These are phyloP conservation scores for Arctocebus calabarensis DNA, from an alignment of 2,797 vertebrate species.

Conservation along the genomic window DNA sequence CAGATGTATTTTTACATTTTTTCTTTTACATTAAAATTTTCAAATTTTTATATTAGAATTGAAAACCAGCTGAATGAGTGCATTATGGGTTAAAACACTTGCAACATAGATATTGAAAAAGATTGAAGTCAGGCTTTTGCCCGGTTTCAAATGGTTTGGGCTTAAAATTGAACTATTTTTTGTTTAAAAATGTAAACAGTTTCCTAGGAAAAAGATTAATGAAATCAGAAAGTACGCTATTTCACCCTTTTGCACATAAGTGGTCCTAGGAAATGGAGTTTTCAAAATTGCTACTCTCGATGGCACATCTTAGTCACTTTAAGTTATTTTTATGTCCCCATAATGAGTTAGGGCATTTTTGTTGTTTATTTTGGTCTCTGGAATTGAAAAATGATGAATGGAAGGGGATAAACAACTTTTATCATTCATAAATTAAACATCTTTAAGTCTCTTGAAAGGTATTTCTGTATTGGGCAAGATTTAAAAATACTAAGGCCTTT, in stretches of 20 bases:
- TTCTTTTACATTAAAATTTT: conserved; percentile 92
- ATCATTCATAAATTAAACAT: conserved; percentile 80
- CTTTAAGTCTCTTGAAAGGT: conserved; percentile 84
- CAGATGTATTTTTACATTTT: conserved; percentile 86
- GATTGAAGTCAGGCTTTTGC: conserved; percentile 79
- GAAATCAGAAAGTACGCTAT: conserved; percentile 73
- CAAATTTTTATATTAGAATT: conserved; percentile 89
- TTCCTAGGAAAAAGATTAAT: conserved; percentile 72
- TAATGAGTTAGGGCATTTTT: conserved; percentile 64
- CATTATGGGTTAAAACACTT: conserved; percentile 87
- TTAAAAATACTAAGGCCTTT: conserved; percentile 81
- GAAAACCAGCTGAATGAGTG: conserved; percentile 87
- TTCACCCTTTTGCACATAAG: conserved; percentile 78
- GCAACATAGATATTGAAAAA: conserved; percentile 82
- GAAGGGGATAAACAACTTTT: conserved; percentile 75
- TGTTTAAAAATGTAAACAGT: conserved; percentile 82
- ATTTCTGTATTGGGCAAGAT: conserved; percentile 83
- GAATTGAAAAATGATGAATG: conserved; percentile 75
- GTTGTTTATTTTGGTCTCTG: conserved; percentile 79
- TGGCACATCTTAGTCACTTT: conserved; percentile 60
- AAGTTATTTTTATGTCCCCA: conserved; percentile 89
- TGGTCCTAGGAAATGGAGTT: conserved; percentile 57
- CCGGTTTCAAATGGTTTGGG: conserved; percentile 78
- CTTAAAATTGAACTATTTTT: conserved; percentile 84
- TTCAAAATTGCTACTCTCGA: conserved; percentile 65